Evolutionary conservation across 2,797 vertebrate species (phyloP).

Genomic region (Eulemur rubriventer): DNA sequence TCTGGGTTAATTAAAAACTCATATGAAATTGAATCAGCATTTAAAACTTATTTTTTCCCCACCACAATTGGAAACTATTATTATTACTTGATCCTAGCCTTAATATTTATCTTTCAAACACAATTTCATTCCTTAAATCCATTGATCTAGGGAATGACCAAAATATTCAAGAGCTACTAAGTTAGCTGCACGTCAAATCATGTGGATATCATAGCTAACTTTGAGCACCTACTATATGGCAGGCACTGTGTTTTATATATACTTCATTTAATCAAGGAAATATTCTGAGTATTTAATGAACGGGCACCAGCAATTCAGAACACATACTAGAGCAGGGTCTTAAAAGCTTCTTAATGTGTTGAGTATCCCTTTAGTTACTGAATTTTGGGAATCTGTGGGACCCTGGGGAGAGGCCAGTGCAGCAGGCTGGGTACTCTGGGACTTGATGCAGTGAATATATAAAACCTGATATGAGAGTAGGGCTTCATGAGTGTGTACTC

Average conservation of each 20-base stretch:
- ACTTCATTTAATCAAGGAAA: background rate
- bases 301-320: background rate
- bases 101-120: background rate
- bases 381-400: background rate
- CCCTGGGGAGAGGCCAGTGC: background rate
- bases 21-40: background rate
- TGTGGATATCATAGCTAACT: background rate
- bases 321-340: background rate
- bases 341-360: background rate
- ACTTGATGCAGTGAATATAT: background rate
- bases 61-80: background rate
- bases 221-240: background rate
- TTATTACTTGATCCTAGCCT: background rate
- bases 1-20: conserved; percentile 3
- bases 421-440: background rate
- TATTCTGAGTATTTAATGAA: background rate
- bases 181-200: background rate
- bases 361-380: background rate
- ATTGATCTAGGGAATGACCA: background rate
- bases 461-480: background rate
- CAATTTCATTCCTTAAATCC: background rate
- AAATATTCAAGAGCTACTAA: background rate
- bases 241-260: background rate
- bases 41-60: background rate
- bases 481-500: background rate